A percentile compares a stretch with the other conserved stretches of the same genome.
These are phyloP conservation scores for Blera fallax DNA, from an alignment of 2,888 invertebrate genomes.

Conservation along the genomic window DNA sequence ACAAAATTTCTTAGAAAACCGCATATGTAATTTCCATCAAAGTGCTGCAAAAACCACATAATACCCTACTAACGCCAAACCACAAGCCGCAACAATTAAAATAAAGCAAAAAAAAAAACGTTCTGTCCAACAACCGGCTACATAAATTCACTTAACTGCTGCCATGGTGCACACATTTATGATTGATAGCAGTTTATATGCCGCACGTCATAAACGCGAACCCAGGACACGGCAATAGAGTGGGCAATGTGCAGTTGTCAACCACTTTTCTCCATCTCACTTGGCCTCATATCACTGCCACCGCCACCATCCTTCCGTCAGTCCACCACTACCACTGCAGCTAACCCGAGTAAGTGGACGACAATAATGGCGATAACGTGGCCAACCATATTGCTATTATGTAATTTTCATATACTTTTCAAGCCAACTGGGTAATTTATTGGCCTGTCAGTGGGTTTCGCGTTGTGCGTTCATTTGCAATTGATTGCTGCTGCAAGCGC, in stretches of 20 bases:
- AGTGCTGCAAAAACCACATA: conserved; percentile 3
- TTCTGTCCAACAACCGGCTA: conserved; percentile 30
- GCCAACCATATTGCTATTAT: conserved; percentile 58
- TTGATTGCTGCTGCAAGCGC: conserved; percentile 44
- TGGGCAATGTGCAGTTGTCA: conserved; percentile 44
- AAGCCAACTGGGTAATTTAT: conserved; percentile 53
- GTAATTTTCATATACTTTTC: conserved; percentile 60
- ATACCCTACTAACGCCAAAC: conserved; percentile 25
- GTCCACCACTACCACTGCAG: conserved; percentile 4
- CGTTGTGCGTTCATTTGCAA: conserved; percentile 50
- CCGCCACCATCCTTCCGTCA: conserved; percentile 32
- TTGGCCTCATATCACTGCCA: background rate
- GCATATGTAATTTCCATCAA: background rate
- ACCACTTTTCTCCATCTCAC: conserved; percentile 14
- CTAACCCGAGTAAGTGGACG: conserved; percentile 17
- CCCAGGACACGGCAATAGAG: background rate
- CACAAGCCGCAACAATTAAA: conserved; percentile 39
- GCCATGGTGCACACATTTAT: conserved; percentile 37
- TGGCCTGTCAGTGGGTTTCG: conserved; percentile 57
- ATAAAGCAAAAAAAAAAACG: conserved; percentile 2
- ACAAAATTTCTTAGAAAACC: background rate
- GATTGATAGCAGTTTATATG: conserved; percentile 47
- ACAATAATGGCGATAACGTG: conserved; percentile 55
- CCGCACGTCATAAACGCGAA: conserved; percentile 48
- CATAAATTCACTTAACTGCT: conserved; percentile 55